Conservation (phyloP, 2,797 vertebrate genomes). For the Forpus xanthops region DNA sequence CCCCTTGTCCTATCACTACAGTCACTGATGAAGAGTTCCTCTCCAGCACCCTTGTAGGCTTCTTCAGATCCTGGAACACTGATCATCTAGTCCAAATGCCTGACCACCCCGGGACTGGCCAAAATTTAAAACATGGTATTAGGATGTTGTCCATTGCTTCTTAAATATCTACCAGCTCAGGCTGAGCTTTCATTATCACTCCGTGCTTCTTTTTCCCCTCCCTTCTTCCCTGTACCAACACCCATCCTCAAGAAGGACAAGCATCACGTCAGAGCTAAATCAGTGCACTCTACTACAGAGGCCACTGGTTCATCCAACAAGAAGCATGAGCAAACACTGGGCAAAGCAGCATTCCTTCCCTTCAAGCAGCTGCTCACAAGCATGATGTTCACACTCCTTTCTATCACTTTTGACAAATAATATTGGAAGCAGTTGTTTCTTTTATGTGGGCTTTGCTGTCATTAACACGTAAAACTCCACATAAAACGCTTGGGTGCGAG, state of each 20-base stretch:
- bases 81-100: background rate
- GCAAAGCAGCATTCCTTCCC: background rate
- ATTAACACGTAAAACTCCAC: slow-evolving; percentile 40
- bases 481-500: slow-evolving; percentile 8
- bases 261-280: background rate
- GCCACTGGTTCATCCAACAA: background rate
- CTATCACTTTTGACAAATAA: background rate
- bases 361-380: background rate
- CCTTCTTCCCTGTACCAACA: background rate
- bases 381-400: background rate
- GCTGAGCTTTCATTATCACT: background rate
- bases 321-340: rapidly evolving
- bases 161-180: background rate
- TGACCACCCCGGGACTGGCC: background rate
- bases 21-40: background rate
- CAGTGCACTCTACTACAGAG: background rate
- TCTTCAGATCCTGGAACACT: background rate
- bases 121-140: background rate
- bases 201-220: background rate
- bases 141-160: background rate
- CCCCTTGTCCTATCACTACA: background rate
- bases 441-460: slow-evolving; percentile 56
- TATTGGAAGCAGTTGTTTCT: slow-evolving; percentile 55
- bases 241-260: background rate
- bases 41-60: background rate